phyloP scores from a whole-genome alignment of 2,888 invertebrate genomes.

The Hesperia comma region DNA sequence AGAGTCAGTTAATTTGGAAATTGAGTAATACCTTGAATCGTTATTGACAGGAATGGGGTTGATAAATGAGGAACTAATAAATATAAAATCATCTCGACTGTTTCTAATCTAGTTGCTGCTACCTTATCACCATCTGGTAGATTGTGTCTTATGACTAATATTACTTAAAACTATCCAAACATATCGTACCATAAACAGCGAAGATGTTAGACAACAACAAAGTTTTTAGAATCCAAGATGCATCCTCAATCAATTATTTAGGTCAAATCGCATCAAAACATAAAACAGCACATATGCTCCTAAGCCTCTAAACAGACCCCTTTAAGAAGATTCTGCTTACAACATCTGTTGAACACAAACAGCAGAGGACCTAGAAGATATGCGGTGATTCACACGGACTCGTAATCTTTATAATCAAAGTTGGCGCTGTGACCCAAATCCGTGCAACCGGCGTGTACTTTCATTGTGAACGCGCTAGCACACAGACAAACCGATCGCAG shows the following conservation, averaged over 20 bases:
- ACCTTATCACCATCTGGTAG: too few species aligned
- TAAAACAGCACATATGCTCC: slow-evolving; percentile 10
- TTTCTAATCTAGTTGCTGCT: too few species aligned
- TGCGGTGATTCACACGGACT: slow-evolving; percentile 78
- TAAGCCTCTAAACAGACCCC: slow-evolving; percentile 20
- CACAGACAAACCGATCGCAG: slow-evolving; percentile 49
- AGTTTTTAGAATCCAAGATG: too few species aligned
- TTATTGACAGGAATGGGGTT: too few species aligned
- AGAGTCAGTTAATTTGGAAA: too few species aligned
- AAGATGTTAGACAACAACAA: too few species aligned
- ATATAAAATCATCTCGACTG: too few species aligned
- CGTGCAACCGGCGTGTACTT: slow-evolving; percentile 80
- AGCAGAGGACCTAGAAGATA: slow-evolving; percentile 58
- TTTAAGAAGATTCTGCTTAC: slow-evolving; percentile 22
- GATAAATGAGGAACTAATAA: too few species aligned
- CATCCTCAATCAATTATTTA: not conserved
- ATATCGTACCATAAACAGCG: too few species aligned
- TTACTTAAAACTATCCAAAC: too few species aligned
- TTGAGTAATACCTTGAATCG: too few species aligned
- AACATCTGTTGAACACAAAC: slow-evolving; percentile 35
- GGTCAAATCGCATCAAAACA: slow-evolving; percentile 1
- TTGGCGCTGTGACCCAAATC: slow-evolving; percentile 82
- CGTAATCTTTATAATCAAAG: slow-evolving; percentile 83
- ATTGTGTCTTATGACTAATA: too few species aligned
- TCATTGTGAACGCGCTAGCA: slow-evolving; percentile 80